These are phyloP conservation scores for Lepidocyrtoides sp. DNA, from an alignment of 2,888 invertebrate genomes.

Conservation along the genomic window DNA sequence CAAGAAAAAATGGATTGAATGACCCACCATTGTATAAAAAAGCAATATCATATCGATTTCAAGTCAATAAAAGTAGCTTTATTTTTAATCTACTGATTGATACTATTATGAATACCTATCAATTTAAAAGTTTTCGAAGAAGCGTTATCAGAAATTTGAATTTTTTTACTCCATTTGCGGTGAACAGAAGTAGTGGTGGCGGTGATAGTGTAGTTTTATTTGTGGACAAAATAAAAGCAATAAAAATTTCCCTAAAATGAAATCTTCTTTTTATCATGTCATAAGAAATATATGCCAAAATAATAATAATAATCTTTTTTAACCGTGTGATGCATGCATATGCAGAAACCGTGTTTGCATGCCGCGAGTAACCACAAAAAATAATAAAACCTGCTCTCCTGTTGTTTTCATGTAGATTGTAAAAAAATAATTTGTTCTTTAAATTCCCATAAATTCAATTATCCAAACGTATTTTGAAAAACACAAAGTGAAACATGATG, in stretches of 20 bases:
- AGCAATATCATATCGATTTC: neutral
- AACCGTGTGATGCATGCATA: no score
- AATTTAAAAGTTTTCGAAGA: neutral
- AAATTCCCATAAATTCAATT: neutral
- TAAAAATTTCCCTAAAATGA: slow-evolving; percentile 5
- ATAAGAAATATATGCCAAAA: neutral
- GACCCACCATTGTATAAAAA: slow-evolving; percentile 11
- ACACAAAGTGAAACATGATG: neutral
- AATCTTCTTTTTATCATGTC: neutral
- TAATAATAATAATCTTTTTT: neutral
- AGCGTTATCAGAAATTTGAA: neutral
- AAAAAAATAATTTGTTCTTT: neutral
- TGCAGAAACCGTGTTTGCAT: neutral
- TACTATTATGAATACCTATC: neutral
- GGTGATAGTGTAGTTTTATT: neutral
- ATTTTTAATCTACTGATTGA: neutral
- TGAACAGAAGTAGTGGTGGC: no score
- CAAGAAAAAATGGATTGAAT: neutral
- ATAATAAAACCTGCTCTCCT: neutral
- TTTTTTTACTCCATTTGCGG: no score
- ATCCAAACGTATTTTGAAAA: neutral
- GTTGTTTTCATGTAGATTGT: slow-evolving; percentile 2
- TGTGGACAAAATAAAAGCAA: slow-evolving; percentile 8
- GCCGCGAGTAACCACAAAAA: slow-evolving; percentile 14
- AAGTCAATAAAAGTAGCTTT: slow-evolving; percentile 12